phyloP scores from a whole-genome alignment of 2,888 invertebrate species.

The Idaea dimidiata region DNA sequence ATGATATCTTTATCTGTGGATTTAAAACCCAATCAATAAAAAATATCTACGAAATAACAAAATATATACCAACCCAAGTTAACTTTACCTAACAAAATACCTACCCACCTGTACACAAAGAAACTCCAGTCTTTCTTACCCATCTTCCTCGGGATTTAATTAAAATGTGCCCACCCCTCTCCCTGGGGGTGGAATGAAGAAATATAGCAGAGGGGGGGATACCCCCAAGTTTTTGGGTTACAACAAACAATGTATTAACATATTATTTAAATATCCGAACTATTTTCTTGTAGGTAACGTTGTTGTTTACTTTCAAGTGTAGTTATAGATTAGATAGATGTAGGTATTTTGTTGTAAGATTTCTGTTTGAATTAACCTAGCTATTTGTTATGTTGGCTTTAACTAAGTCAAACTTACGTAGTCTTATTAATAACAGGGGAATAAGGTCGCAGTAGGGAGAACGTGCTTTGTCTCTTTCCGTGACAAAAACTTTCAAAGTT shows the following conservation, averaged over 20 bases:
- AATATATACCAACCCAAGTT: neutral
- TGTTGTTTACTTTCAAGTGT: neutral
- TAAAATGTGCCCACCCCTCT: slow-evolving; percentile 59
- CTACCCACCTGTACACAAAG: slow-evolving; percentile 61
- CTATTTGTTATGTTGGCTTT: no score
- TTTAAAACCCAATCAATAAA: no score
- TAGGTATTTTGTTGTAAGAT: no score
- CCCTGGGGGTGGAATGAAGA: slow-evolving; percentile 51
- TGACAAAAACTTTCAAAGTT: no score
- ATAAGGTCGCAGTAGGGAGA: no score
- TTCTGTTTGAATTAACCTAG: no score
- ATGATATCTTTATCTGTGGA: no score
- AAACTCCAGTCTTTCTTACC: slow-evolving; percentile 65
- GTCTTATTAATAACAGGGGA: no score
- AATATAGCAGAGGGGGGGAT: slow-evolving; percentile 50
- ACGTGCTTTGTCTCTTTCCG: no score
- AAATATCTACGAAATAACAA: no score
- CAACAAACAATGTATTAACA: slow-evolving; percentile 74
- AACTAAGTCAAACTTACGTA: no score
- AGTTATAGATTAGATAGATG: no score
- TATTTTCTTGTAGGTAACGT: slow-evolving; percentile 15
- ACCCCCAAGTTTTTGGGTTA: slow-evolving; percentile 63
- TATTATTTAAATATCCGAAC: slow-evolving; percentile 70
- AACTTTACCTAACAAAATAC: neutral
- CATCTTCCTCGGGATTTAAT: slow-evolving; percentile 70